Conservation (phyloP, 2,113 vertebrate genomes). For the Mystacornis crossleyi region DNA sequence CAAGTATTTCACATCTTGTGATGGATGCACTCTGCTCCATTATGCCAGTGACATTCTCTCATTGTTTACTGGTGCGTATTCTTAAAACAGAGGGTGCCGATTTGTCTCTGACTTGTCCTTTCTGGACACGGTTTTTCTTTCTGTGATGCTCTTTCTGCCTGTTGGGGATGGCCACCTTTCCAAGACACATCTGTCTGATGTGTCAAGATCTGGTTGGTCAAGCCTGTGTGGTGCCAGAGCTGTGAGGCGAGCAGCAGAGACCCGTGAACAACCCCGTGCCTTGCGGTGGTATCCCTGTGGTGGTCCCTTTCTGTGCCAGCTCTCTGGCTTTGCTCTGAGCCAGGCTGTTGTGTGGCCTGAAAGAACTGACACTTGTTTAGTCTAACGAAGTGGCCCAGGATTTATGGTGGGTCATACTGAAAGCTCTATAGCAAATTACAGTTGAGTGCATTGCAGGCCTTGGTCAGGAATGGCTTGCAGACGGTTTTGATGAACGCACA, state of each 20-base stretch:
- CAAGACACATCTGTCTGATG: not conserved
- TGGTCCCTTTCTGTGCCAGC: not conserved
- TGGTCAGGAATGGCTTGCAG: not conserved
- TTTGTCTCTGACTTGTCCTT: not conserved
- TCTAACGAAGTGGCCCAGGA: not conserved
- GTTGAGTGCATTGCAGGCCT: not conserved
- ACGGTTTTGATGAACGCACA: not conserved
- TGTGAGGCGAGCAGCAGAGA: not conserved
- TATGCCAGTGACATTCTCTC: not conserved
- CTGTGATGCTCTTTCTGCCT: not conserved
- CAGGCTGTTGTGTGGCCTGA: not conserved
- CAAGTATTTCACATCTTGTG: not conserved
- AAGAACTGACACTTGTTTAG: not conserved
- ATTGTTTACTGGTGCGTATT: not conserved
- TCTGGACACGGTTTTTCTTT: not conserved
- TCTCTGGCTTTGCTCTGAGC: not conserved
- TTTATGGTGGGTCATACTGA: not conserved
- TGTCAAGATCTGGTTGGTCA: not conserved
- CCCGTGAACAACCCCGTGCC: too few species aligned
- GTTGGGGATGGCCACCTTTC: not conserved
- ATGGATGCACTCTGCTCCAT: rapidly evolving
- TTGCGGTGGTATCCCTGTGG: not conserved
- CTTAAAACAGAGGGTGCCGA: not conserved
- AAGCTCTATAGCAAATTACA: not conserved
- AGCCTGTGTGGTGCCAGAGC: rapidly evolving